Percentiles rank a stretch among this genome's conserved stretches.
These are phyloP conservation scores for Drosophila varians DNA, from an alignment of 1,140 invertebrate species.

Conservation along the genomic window DNA sequence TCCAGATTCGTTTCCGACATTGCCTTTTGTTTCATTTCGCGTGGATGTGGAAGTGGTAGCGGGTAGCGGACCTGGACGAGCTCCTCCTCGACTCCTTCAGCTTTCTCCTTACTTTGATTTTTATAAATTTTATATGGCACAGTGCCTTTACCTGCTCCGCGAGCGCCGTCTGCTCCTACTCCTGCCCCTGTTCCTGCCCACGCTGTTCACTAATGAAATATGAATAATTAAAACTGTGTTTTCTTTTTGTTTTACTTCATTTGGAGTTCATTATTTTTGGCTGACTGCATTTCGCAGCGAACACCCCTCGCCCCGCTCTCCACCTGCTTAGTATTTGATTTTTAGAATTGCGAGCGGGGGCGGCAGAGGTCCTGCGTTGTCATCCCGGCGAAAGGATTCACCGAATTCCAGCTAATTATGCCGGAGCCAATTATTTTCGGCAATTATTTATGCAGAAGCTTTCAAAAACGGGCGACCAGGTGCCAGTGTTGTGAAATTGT, in stretches of 20 bases:
- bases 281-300: constrained; percentile 33
- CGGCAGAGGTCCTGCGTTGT: constrained; percentile 8
- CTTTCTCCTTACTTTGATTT: constrained; percentile 68
- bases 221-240: constrained; percentile 76
- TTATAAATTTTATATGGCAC: constrained; percentile 77
- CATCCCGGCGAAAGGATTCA: constrained; percentile 24
- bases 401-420: constrained; percentile 27
- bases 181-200: not conserved
- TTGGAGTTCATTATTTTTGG: constrained; percentile 78
- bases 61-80: constrained; percentile 13
- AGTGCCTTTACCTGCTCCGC: constrained; percentile 36
- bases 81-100: not conserved
- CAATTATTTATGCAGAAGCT: constrained; percentile 25
- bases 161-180: constrained; percentile 24
- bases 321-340: constrained; percentile 28
- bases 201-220: constrained; percentile 72
- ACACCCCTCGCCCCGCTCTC: not conserved
- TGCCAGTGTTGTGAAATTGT: not conserved
- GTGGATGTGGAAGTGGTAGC: too few relatives aligned
- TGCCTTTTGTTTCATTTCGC: constrained; percentile 29
- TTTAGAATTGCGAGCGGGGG: constrained; percentile 20
- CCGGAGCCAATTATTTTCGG: constrained; percentile 30
- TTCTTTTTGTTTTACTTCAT: constrained; percentile 77
- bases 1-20: constrained; percentile 27
- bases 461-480: not conserved